Evolutionary conservation across 1,140 invertebrate species (phyloP).

Genomic region (Drosophila ercepeae): DNA sequence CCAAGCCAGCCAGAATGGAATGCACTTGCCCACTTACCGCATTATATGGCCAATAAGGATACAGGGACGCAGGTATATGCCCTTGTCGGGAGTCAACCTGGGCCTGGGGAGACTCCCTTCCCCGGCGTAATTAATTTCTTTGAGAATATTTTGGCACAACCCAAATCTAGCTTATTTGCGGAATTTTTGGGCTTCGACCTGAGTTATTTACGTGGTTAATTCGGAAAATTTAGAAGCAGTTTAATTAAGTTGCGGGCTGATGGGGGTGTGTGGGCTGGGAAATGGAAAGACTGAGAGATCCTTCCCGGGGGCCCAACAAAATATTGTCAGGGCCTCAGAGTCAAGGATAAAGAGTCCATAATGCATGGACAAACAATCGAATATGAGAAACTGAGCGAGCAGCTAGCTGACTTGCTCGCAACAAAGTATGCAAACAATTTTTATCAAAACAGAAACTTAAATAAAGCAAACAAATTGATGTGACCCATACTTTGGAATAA

Average conservation of each 20-base stretch:
- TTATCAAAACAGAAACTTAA: slow-evolving; percentile 74
- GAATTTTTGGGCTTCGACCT: slow-evolving; percentile 37
- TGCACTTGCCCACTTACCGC: slow-evolving; percentile 59
- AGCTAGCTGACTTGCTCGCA: slow-evolving; percentile 23
- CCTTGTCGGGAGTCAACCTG: neutral
- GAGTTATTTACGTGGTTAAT: slow-evolving; percentile 68
- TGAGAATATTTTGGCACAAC: slow-evolving; percentile 57
- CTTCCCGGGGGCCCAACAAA: slow-evolving; percentile 14
- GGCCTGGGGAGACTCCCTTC: neutral
- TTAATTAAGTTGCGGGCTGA: slow-evolving; percentile 68
- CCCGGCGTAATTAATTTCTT: slow-evolving; percentile 71
- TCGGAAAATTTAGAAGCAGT: slow-evolving; percentile 47
- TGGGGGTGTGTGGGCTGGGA: neutral
- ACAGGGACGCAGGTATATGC: slow-evolving; percentile 60
- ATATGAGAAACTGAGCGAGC: slow-evolving; percentile 14
- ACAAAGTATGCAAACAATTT: slow-evolving; percentile 63
- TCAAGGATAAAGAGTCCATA: slow-evolving; percentile 22
- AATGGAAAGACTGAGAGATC: neutral
- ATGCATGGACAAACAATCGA: slow-evolving; percentile 61
- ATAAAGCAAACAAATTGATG: slow-evolving; percentile 80
- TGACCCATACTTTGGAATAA: slow-evolving; percentile 33
- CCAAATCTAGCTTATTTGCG: slow-evolving; percentile 27
- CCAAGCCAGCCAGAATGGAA: slow-evolving; percentile 36
- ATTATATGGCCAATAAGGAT: slow-evolving; percentile 71
- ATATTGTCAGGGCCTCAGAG: slow-evolving; percentile 49